phyloP scores from a whole-genome alignment of 1,140 invertebrate species.

The Notospermus geniculatus region DNA sequence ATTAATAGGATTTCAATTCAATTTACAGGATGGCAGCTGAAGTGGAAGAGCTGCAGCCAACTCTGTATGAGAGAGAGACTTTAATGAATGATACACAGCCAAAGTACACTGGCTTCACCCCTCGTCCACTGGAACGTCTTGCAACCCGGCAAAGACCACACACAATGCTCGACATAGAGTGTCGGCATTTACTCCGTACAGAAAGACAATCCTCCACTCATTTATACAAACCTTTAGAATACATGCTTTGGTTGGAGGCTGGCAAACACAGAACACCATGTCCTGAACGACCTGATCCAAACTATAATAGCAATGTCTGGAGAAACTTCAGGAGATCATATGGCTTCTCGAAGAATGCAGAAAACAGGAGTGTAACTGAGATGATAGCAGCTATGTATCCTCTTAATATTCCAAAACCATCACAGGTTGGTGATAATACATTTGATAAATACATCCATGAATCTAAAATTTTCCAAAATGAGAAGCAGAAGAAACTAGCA shows the following conservation, averaged over 20 bases:
- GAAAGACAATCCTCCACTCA: slow-evolving; percentile 32
- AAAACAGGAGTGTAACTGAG: slow-evolving; percentile 45
- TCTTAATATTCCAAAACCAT: slow-evolving; percentile 50
- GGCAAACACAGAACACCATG: slow-evolving; percentile 46
- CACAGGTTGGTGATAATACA: slow-evolving; percentile 44
- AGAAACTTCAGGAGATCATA: slow-evolving; percentile 48
- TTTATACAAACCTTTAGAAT: slow-evolving; percentile 37
- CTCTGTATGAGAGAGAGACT: slow-evolving; percentile 42
- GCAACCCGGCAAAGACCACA: slow-evolving; percentile 32
- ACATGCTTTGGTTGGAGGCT: slow-evolving; percentile 52
- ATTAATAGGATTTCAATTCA: no score
- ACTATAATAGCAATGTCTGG: slow-evolving; percentile 54
- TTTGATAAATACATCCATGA: slow-evolving; percentile 50
- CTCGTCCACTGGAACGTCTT: slow-evolving; percentile 42
- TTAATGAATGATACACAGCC: slow-evolving; percentile 29
- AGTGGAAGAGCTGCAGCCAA: slow-evolving; percentile 14
- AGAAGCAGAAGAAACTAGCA: slow-evolving; percentile 42
- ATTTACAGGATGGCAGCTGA: neutral
- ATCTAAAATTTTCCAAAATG: slow-evolving; percentile 41
- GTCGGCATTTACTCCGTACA: slow-evolving; percentile 45
- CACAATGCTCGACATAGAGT: slow-evolving; percentile 48
- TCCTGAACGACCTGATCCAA: slow-evolving; percentile 39
- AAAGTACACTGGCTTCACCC: slow-evolving; percentile 46
- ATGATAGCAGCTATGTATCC: slow-evolving; percentile 52
- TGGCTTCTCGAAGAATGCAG: slow-evolving; percentile 41